These are phyloP conservation scores for Heterochromis multidens DNA, from an alignment of 2,113 vertebrate genomes.

Conservation along the genomic window DNA sequence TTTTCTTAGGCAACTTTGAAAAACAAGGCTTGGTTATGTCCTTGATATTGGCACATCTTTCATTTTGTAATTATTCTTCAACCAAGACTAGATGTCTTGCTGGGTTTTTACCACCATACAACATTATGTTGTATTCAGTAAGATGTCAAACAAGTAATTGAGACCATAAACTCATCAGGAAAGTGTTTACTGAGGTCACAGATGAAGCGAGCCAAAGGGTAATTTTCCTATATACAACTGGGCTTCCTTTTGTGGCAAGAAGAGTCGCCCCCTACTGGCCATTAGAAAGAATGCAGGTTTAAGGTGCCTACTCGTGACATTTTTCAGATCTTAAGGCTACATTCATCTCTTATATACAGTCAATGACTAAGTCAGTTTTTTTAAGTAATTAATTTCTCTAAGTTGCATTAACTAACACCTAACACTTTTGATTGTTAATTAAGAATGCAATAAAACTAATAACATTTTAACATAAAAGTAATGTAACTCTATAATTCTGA, in stretches of 20 bases:
- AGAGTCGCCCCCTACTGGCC: neutral
- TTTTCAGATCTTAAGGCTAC: neutral
- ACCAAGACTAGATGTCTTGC: neutral
- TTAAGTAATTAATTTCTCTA: neutral
- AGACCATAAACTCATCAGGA: neutral
- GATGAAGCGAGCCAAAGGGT: neutral
- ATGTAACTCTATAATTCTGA: constrained; percentile 39
- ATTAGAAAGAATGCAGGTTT: neutral
- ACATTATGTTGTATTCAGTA: neutral
- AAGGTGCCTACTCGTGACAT: neutral
- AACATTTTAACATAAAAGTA: neutral
- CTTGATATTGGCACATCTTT: no score
- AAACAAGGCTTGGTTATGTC: no score
- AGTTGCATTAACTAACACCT: constrained; percentile 20
- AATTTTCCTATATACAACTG: neutral
- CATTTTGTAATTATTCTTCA: no score
- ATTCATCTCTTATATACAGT: neutral
- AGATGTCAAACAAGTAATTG: neutral
- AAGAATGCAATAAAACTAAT: constrained; percentile 11
- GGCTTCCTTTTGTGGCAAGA: neutral
- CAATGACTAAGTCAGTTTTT: neutral
- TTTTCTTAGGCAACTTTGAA: neutral
- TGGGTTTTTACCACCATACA: neutral
- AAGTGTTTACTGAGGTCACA: neutral
- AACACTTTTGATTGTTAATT: neutral